phyloP scores from a whole-genome alignment of 2,888 invertebrate species.

The Harmothoe impar region DNA sequence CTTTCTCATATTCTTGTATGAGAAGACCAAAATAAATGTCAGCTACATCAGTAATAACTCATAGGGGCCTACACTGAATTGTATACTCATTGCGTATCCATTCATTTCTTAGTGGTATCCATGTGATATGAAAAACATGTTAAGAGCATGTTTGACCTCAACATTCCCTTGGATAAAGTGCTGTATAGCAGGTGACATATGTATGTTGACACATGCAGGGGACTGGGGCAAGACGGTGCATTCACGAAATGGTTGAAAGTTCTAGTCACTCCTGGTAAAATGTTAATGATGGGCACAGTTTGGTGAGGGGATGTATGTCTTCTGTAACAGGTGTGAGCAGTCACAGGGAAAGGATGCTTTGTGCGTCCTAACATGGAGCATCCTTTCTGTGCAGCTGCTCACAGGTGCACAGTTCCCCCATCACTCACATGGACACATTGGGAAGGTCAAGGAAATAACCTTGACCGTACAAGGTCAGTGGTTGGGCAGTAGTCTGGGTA shows the following conservation, averaged over 20 bases:
- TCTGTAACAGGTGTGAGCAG: background rate
- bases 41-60: too few relatives aligned
- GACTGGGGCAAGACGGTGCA: background rate
- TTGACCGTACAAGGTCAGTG: background rate
- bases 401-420: background rate
- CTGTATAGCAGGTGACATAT: background rate
- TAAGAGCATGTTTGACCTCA: background rate
- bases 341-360: too few relatives aligned
- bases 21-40: too few relatives aligned
- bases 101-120: too few relatives aligned
- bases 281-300: background rate
- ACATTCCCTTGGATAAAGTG: conserved; percentile 3
- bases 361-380: too few relatives aligned
- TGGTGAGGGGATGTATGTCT: background rate
- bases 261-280: background rate
- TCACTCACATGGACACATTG: background rate
- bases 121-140: too few relatives aligned
- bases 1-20: too few relatives aligned
- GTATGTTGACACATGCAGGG: background rate
- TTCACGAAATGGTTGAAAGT: conserved; percentile 14
- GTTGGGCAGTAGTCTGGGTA: too few relatives aligned
- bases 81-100: too few relatives aligned
- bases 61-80: too few relatives aligned
- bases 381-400: too few relatives aligned
- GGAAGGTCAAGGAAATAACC: background rate